Evolutionary conservation across 2,797 vertebrate species (phyloP).

Genomic region (Epinephelus coioides): DNA sequence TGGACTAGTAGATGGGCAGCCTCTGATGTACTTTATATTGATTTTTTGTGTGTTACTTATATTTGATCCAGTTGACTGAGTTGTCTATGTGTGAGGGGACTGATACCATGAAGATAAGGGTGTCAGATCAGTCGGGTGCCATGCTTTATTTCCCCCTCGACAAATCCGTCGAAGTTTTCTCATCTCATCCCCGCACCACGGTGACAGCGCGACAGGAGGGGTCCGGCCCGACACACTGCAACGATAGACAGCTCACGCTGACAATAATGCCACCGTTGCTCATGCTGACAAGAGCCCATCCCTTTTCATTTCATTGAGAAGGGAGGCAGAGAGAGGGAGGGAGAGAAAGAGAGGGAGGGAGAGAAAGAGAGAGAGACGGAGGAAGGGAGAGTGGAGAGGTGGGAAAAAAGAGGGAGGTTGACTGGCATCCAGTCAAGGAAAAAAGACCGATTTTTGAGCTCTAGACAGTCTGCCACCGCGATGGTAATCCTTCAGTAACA

Average conservation of each 20-base stretch:
- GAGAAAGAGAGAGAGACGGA: constrained; percentile 8
- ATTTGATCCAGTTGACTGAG: constrained; percentile 73
- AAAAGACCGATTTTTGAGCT: constrained; percentile 71
- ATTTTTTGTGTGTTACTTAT: constrained; percentile 68
- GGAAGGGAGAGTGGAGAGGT: constrained; percentile 18
- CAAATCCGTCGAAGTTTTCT: constrained; percentile 76
- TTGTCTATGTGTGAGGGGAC: constrained; percentile 60
- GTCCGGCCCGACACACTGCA: constrained; percentile 68
- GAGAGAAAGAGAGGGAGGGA: constrained; percentile 8
- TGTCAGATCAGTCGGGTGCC: constrained; percentile 78
- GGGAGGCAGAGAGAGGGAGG: constrained; percentile 25
- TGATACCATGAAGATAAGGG: constrained; percentile 74
- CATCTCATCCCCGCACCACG: constrained; percentile 59
- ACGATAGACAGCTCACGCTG: constrained; percentile 76
- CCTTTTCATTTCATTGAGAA: constrained; percentile 65
- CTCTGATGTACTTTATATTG: constrained; percentile 72
- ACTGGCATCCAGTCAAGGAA: constrained; percentile 68
- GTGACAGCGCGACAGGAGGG: constrained; percentile 76
- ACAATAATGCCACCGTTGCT: constrained; percentile 74
- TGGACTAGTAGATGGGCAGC: constrained; percentile 65
- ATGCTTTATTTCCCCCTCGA: constrained; percentile 79
- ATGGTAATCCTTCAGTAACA: constrained; percentile 81
- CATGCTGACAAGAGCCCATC: constrained; percentile 71
- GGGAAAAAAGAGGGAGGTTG: constrained; percentile 38
- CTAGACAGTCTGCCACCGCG: constrained; percentile 75